Conservation (phyloP, 2,113 vertebrate species). For the Arizona elegans region DNA sequence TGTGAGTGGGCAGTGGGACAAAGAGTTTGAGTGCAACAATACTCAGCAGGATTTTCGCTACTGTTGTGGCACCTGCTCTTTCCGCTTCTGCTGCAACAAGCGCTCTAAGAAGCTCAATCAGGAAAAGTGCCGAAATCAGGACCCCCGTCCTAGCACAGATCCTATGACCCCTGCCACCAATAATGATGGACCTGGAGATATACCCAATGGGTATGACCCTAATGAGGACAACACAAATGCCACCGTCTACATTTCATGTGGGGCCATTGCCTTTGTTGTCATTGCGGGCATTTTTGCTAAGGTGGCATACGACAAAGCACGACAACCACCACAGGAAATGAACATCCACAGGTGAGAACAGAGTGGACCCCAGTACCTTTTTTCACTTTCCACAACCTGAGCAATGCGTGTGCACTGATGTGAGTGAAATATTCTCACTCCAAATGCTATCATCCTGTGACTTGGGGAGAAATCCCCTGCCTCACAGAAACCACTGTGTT, state of each 20-base stretch:
- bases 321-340: slow-evolving; percentile 96
- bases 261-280: slow-evolving; percentile 94
- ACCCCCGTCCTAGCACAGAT: slow-evolving; percentile 48
- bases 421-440: neutral
- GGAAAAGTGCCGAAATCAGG: slow-evolving; percentile 88
- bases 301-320: slow-evolving; percentile 97
- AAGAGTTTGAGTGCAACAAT: slow-evolving; percentile 97
- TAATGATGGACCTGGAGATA: slow-evolving; percentile 68
- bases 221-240: slow-evolving; percentile 95
- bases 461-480: neutral
- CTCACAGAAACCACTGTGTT: neutral
- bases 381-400: neutral
- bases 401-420: neutral
- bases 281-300: slow-evolving; percentile 91
- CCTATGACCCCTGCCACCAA: slow-evolving; percentile 51
- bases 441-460: neutral
- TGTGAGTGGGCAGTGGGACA: slow-evolving; percentile 97
- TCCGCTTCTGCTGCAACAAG: slow-evolving; percentile 98
- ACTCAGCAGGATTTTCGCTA: slow-evolving; percentile 94
- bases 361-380: neutral
- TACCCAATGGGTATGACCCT: slow-evolving; percentile 85
- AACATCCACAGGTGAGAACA: slow-evolving; percentile 93
- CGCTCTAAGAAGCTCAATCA: slow-evolving; percentile 92
- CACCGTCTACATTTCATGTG: slow-evolving; percentile 96
- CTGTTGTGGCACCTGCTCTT: slow-evolving; percentile 97